phyloP scores from a whole-genome alignment of 2,888 invertebrate species.

The Drosophila nigricruria region DNA sequence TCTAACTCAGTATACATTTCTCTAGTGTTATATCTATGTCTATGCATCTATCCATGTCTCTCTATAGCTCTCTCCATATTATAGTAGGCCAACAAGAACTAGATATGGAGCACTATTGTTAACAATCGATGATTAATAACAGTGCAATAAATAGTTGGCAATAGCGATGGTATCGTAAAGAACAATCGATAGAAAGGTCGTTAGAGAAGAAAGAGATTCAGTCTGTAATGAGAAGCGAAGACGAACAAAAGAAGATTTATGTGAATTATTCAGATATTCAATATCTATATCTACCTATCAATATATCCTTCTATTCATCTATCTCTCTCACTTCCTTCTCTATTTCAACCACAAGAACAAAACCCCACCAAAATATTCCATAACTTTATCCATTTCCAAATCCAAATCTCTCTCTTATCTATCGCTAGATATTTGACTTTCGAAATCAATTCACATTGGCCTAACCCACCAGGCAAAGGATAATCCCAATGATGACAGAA shows the following conservation, averaged over 20 bases:
- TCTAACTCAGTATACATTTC: not conserved
- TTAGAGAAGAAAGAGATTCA: too few species aligned
- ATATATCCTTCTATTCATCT: not conserved
- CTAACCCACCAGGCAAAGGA: not conserved
- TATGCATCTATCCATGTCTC: not conserved
- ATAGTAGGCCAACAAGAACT: too few species aligned
- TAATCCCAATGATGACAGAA: not conserved
- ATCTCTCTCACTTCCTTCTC: not conserved
- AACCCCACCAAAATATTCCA: not conserved
- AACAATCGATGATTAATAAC: too few species aligned
- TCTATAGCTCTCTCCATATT: too few species aligned
- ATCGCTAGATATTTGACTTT: not conserved
- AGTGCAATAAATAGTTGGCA: too few species aligned
- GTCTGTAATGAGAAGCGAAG: too few species aligned
- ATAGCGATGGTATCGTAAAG: too few species aligned
- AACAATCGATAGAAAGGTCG: too few species aligned
- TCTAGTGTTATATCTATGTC: not conserved
- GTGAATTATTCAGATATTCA: too few species aligned
- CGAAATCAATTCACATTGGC: conserved; percentile 2
- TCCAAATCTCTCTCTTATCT: conserved; percentile 2
- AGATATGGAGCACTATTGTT: too few species aligned
- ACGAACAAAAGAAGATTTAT: too few species aligned
- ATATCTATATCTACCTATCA: not conserved
- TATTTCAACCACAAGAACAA: not conserved
- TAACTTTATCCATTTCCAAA: not conserved